A percentile compares a stretch with the other conserved stretches of the same genome.
phyloP scores from a whole-genome alignment of 2,888 invertebrate genomes.

The Aspidiotus rigidus region DNA sequence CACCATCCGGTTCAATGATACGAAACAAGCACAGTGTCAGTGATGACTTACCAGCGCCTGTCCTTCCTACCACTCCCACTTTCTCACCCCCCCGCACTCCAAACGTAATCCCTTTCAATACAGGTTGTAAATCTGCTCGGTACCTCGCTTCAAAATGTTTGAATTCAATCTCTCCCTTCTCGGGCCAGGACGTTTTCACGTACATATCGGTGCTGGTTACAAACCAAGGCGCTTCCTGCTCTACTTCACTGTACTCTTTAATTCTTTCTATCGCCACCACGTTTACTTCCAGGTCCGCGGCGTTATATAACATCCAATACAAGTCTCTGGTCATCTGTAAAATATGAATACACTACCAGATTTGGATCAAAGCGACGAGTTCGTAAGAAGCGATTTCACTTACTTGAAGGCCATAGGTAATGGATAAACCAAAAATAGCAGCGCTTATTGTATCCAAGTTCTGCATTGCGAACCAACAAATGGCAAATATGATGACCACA shows the following conservation, averaged over 20 bases:
- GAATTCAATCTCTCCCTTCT: slow-evolving; percentile 67
- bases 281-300: slow-evolving; percentile 92
- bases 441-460: slow-evolving; percentile 59
- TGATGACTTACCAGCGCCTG: slow-evolving; percentile 87
- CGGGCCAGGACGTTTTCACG: slow-evolving; percentile 58
- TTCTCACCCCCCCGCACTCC: slow-evolving; percentile 74
- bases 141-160: slow-evolving; percentile 76
- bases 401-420: slow-evolving; percentile 78
- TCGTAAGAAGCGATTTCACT: slow-evolving; percentile 37
- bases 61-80: slow-evolving; percentile 67
- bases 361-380: background rate
- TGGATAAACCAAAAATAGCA: slow-evolving; percentile 77
- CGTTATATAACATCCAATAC: slow-evolving; percentile 94
- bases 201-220: slow-evolving; percentile 39
- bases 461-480: slow-evolving; percentile 85
- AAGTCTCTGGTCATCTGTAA: slow-evolving; percentile 81
- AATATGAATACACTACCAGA: background rate
- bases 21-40: slow-evolving; percentile 79
- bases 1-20: slow-evolving; percentile 74
- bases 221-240: slow-evolving; percentile 46
- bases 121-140: slow-evolving; percentile 75
- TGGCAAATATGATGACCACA: slow-evolving; percentile 87
- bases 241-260: slow-evolving; percentile 84
- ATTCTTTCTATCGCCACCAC: slow-evolving; percentile 95
- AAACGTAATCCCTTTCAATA: slow-evolving; percentile 70